Evolutionary conservation across 2,797 vertebrate species (phyloP), one percentile per base, ranked within the genome.

Genomic region (Numenius phaeopus): DNA sequence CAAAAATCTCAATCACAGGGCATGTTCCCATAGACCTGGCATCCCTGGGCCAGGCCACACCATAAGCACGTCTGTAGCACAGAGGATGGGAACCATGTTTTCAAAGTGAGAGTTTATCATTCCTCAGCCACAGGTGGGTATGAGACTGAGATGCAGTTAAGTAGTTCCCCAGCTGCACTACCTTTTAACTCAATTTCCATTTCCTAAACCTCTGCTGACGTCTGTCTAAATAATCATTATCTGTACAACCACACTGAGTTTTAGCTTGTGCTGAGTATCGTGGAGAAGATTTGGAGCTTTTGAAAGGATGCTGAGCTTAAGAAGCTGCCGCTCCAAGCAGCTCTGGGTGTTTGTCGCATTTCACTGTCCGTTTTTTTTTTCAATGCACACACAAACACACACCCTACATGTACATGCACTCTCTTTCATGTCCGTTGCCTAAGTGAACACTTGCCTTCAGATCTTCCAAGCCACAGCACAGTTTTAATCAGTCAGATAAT

Each of bases 401-500:
- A 11, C 79, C 32, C 80, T 54, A 2, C 0, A 1, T 54, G 76
- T 69, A 54, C 16, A 6, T 11, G 2, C 16, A 2, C 57, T 70
- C 77, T 16, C 77, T 70, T 80, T 79, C 83, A 40, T 61, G 80
- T 24, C 64, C 21, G 20, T 58, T 37, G 73, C 93, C 69, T 84
- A 16, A 52, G 73, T 55, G 91, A 90, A 62, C 5, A 15, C 54
- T 89, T 44, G 80, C 88, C 7, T 7, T 80, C 93, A 80, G 47
- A 70, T 93, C 92, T 96, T 95, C 92, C 81, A 71, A 97, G 76
- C 78, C 83, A 80, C 57, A 24, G 93, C 81, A 89, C 81, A 81
- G 94, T 96, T 93, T 95, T 93, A 95, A 96, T 93, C 88, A 90
- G 90, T 80, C 88, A 75, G 90, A 87, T 92, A 95, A 96, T 96